A percentile compares a stretch with the other conserved stretches of the same genome.
Evolutionary conservation across 1,140 invertebrate species (phyloP).

Genomic region (Drosophila bocqueti): DNA sequence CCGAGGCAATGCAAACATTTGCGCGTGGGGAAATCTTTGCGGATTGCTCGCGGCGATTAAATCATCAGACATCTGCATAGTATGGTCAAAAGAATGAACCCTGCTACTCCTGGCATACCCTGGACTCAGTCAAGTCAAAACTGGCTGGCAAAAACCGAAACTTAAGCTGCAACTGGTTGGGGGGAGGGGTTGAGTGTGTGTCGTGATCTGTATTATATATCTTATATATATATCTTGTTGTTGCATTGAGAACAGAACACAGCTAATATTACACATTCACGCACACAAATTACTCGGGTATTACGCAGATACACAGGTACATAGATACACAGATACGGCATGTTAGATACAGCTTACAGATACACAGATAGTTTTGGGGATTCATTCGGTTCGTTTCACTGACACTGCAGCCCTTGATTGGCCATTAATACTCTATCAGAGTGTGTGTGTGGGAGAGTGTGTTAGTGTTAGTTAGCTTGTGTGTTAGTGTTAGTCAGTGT

Average conservation of each 20-base stretch:
- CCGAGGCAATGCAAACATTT: constrained; percentile 68
- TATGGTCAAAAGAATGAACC: constrained; percentile 84
- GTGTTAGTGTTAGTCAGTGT: too few species aligned
- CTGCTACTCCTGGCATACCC: background rate
- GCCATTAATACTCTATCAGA: constrained; percentile 25
- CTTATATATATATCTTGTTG: constrained; percentile 10
- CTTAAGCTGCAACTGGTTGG: background rate
- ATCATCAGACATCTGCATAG: constrained; percentile 85
- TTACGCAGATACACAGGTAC: constrained; percentile 26
- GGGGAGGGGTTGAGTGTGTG: background rate
- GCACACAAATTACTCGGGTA: constrained; percentile 41
- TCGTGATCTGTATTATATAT: background rate
- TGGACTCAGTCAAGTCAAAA: background rate
- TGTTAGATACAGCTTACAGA: constrained; percentile 33
- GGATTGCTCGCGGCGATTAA: constrained; percentile 52
- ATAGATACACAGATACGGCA: constrained; percentile 43
- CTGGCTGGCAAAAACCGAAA: background rate
- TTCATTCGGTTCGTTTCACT: constrained; percentile 17
- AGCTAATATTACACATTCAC: constrained; percentile 34
- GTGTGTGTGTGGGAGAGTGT: background rate
- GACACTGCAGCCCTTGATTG: constrained; percentile 13
- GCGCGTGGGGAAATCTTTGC: constrained; percentile 41
- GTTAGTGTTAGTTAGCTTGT: background rate
- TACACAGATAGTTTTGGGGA: constrained; percentile 21
- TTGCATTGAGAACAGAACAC: constrained; percentile 15